Evolutionary conservation across 2,888 invertebrate genomes (phyloP), one percentile per base, ranked within the genome.

Genomic region (Eristalis pertinax): DNA sequence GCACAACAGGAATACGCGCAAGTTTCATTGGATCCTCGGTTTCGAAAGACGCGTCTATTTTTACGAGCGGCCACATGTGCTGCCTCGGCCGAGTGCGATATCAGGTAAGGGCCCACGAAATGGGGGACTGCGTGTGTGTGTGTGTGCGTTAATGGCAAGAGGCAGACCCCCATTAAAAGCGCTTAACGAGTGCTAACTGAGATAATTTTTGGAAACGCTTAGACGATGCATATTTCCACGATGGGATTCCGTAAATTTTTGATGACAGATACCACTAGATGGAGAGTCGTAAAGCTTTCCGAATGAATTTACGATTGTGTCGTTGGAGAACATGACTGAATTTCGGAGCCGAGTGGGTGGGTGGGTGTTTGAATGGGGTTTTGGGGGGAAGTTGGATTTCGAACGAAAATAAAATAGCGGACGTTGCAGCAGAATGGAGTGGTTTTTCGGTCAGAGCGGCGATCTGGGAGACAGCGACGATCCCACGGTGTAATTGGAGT

Each of bases 31-130:
- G 38, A 56, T 38, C 35, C 24, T 41, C 41, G 29, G 19, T 76
- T 76, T 60, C 67, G 67, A 67, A 76, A 76, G 75, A 67, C 38
- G 67, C 60, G 22, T 67, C 75, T 76, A 76, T 67, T 76, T 76
- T 76, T 76, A 76, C 41, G 5, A 58, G 10, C 38, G 41, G n/a
- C 50, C 50, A 38, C 38, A 67, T 60, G 35, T 67, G 26, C 38
- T 11, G 10, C n/a, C 15, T 26, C 19, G 7, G 8, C 19, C 50
- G 50, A 50, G 50, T 50, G 50, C 0, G n/a, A 50, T 50, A 19
- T 8, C 50, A 50, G 50, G 50, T 50, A 50, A 50, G 50, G 50
- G 50, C 50, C 19, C 50, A 19, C n/a, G 50, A 19, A 32, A 8
- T 10, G 32, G 8, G 43, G 4, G 43, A 43, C 5, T 43, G 7